Conservation (phyloP, 2,888 invertebrate species). For the Cheilosia variabilis region DNA sequence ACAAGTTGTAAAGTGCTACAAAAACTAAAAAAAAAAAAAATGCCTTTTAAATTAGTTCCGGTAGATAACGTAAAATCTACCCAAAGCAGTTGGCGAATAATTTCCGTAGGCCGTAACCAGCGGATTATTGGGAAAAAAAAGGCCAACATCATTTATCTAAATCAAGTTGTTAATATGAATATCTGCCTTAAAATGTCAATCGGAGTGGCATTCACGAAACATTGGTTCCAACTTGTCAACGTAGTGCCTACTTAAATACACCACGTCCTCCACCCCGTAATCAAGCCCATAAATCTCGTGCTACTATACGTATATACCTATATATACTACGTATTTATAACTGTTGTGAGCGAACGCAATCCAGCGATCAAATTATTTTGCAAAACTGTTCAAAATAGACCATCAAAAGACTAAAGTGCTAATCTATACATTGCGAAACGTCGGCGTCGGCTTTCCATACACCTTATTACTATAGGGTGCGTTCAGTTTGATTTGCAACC, state of each 20-base stretch:
- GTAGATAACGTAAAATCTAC: no score
- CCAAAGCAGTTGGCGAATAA: neutral
- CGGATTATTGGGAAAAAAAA: constrained; percentile 5
- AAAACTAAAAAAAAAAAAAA: no score
- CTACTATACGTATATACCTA: no score
- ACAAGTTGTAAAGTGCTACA: no score
- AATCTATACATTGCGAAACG: constrained; percentile 3
- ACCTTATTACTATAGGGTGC: no score
- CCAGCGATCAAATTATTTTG: neutral
- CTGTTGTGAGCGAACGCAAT: neutral
- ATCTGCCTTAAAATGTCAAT: neutral
- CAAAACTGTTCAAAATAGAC: neutral
- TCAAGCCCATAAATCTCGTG: neutral
- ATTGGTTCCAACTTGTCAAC: constrained; percentile 29
- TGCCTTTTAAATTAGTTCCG: no score
- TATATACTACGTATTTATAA: neutral
- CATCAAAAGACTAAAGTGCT: neutral
- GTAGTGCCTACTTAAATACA: neutral
- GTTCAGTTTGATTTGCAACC: no score
- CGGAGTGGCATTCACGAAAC: constrained; percentile 2
- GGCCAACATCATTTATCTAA: constrained; percentile 17
- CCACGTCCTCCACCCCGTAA: neutral
- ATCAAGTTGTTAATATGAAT: constrained; percentile 33
- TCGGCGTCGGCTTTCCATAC: no score
- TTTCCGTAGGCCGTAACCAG: neutral